Percentiles rank a stretch among this genome's conserved stretches.
Evolutionary conservation across 2,888 invertebrate genomes (phyloP).

Genomic region (Sialis lutaria): DNA sequence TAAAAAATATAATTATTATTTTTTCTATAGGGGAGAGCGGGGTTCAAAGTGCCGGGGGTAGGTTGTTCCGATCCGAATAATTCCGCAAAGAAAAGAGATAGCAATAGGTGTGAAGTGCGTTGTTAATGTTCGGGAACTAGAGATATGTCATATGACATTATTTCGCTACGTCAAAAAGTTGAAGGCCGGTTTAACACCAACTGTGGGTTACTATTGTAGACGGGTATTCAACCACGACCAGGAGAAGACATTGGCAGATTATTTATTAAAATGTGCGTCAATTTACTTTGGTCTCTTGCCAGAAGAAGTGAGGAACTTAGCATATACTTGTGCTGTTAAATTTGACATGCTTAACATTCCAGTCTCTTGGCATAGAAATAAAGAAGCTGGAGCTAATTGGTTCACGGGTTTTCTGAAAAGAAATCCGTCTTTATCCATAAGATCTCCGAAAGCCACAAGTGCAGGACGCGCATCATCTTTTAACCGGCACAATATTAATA

Average conservation of each 20-base stretch:
- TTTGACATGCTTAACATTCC: slow-evolving; percentile 8
- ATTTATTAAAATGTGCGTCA: slow-evolving; percentile 6
- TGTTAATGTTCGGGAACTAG: too few relatives aligned
- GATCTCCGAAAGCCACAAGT: slow-evolving; percentile 13
- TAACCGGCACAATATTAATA: slow-evolving; percentile 3
- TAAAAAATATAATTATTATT: too few relatives aligned
- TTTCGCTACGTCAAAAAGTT: too few relatives aligned
- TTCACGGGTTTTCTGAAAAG: slow-evolving; percentile 10
- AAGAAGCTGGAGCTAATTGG: slow-evolving; percentile 10
- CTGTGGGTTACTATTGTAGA: background rate
- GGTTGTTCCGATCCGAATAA: too few relatives aligned
- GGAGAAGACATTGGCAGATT: slow-evolving; percentile 4
- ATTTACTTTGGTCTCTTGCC: slow-evolving; percentile 10
- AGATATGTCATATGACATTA: too few relatives aligned
- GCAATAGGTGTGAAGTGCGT: too few relatives aligned
- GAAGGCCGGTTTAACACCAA: too few relatives aligned
- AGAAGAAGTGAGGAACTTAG: slow-evolving; percentile 9
- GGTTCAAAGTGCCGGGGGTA: too few relatives aligned
- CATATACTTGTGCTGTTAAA: slow-evolving; percentile 9
- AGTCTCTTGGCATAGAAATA: slow-evolving; percentile 8
- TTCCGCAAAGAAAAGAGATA: too few relatives aligned
- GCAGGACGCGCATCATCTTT: slow-evolving; percentile 10
- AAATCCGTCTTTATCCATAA: slow-evolving; percentile 10
- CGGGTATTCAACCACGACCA: background rate
- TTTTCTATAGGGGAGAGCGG: too few relatives aligned